Evolutionary conservation across 2,113 vertebrate genomes (phyloP), one percentile per base, ranked within the genome.

Genomic region (Phrynocephalus versicolor): DNA sequence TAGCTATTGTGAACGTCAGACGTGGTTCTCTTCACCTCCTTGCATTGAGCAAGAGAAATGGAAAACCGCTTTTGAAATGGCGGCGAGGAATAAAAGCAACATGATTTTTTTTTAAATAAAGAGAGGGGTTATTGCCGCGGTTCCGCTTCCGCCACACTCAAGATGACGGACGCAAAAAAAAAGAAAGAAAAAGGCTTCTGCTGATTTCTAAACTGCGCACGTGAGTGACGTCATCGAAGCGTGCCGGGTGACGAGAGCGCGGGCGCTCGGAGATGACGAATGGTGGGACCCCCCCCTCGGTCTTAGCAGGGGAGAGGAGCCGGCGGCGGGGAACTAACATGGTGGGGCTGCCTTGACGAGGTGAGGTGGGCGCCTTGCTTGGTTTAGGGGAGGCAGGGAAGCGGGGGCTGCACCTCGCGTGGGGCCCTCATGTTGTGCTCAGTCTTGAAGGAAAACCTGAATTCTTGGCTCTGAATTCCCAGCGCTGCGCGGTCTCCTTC

Each of bases 281-380:
- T 0, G 0, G 0, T 0, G 0, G 5, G 79, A 9, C 39, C 1
- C 8, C 0, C 39, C 1, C 8, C 0, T 83, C 70, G 1, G 79
- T 1, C 3, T 1, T 19, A 0, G 0, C 18, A 18, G 2, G 45
- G 0, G 21, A 12, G 0, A 0, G 16, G 1, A 0, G 30, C 0
- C 12, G 16, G 33, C 0, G 35, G 2, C 9, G 2, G 16, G 41
- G n/a, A 57, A 9, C 0, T 35, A 6, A 15, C 10, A 30, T 23
- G 6, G 58, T 21, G 27, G 8, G 21, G 51, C 75, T 1, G 73
- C 3, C 41, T 74, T 74, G 72, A 76, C n/a, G 18, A 60, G 60
- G 78, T 41, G 78, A 65, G 23, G 18, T 23, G 7, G 64, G 25
- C 23, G 64, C 1, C 10, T 7, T 67, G 27, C 25, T 10, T 12